Evolutionary conservation across 2,888 invertebrate genomes (phyloP).

Genomic region (Alcis repandata): DNA sequence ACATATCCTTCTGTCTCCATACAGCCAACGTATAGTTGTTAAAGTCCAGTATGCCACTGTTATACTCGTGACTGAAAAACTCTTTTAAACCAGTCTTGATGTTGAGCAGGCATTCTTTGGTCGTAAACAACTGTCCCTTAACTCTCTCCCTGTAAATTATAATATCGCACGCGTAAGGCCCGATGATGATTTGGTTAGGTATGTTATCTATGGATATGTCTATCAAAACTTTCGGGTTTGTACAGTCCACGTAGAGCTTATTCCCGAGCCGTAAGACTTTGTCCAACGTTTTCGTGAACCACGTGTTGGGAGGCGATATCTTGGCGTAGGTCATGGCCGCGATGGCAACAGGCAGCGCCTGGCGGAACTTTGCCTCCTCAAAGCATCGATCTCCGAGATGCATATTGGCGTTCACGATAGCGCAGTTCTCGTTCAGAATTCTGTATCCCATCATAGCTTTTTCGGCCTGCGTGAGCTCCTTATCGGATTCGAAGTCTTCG

Average conservation of each 20-base stretch:
- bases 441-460: slow-evolving; percentile 85
- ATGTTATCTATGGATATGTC: slow-evolving; percentile 85
- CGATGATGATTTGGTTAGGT: slow-evolving; percentile 85
- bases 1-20: slow-evolving; percentile 89
- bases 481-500: slow-evolving; percentile 81
- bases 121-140: slow-evolving; percentile 80
- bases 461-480: slow-evolving; percentile 78
- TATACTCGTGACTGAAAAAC: slow-evolving; percentile 84
- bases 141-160: slow-evolving; percentile 85
- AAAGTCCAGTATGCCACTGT: slow-evolving; percentile 85
- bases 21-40: slow-evolving; percentile 86
- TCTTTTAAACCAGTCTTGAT: slow-evolving; percentile 79
- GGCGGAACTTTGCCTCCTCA: slow-evolving; percentile 85
- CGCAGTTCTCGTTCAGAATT: slow-evolving; percentile 84
- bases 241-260: slow-evolving; percentile 85
- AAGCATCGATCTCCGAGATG: slow-evolving; percentile 87
- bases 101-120: slow-evolving; percentile 83
- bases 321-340: slow-evolving; percentile 88
- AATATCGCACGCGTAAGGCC: slow-evolving; percentile 86
- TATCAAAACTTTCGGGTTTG: slow-evolving; percentile 77
- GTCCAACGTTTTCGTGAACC: slow-evolving; percentile 86
- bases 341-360: slow-evolving; percentile 87
- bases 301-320: slow-evolving; percentile 88
- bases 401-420: slow-evolving; percentile 86
- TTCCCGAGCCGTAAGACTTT: slow-evolving; percentile 87